These are phyloP conservation scores for Acleris literana DNA, from an alignment of 2,888 invertebrate genomes.

Conservation along the genomic window DNA sequence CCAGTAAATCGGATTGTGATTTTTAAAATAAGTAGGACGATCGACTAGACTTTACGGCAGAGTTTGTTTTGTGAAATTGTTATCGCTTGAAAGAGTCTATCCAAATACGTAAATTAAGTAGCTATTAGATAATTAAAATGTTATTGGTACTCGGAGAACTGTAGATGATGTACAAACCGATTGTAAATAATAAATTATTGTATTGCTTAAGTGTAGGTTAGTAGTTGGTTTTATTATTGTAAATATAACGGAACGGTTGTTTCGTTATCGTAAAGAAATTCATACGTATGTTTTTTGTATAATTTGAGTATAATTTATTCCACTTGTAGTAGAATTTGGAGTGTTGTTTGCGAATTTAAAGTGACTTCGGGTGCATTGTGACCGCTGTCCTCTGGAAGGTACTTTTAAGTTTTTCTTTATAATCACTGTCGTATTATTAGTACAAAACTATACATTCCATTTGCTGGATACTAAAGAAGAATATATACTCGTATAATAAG, in stretches of 20 bases:
- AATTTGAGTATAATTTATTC: constrained; percentile 76
- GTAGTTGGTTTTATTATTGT: constrained; percentile 61
- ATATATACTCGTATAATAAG: constrained; percentile 18
- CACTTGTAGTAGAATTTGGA: constrained; percentile 72
- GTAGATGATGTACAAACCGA: constrained; percentile 75
- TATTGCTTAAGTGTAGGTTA: constrained; percentile 62
- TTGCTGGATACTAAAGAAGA: constrained; percentile 42
- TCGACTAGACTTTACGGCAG: constrained; percentile 53
- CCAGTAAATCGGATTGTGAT: constrained; percentile 82
- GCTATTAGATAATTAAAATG: constrained; percentile 59
- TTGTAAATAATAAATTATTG: constrained; percentile 79
- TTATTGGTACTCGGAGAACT: constrained; percentile 67
- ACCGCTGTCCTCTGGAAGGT: constrained; percentile 34
- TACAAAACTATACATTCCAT: constrained; percentile 42
- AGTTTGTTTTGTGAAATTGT: constrained; percentile 70
- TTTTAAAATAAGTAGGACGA: constrained; percentile 67
- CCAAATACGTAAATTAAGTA: constrained; percentile 81
- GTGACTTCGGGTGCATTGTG: constrained; percentile 71
- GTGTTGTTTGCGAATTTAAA: constrained; percentile 67
- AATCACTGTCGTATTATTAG: constrained; percentile 38
- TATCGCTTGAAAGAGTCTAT: constrained; percentile 81
- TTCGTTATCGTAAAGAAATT: constrained; percentile 55
- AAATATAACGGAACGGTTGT: constrained; percentile 62
- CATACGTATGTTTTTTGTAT: constrained; percentile 60
- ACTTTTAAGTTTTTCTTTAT: constrained; percentile 38